A percentile compares a stretch with the other conserved stretches of the same genome.
Evolutionary conservation across 2,888 invertebrate species (phyloP).

Genomic region (Nasonovia ribisnigri): DNA sequence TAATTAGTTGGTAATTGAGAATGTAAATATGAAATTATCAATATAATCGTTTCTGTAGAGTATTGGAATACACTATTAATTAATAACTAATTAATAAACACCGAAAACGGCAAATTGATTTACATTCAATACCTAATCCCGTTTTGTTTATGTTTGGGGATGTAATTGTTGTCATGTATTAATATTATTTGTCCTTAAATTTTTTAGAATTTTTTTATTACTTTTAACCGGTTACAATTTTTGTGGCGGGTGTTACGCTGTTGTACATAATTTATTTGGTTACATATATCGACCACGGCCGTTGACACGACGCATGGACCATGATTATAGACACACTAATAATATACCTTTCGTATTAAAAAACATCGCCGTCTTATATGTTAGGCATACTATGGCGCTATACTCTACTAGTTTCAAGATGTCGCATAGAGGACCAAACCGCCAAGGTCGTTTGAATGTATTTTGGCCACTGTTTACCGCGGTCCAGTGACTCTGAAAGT

Average conservation of each 20-base stretch:
- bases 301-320: background rate
- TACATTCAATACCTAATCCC: background rate
- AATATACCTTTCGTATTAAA: too few species aligned
- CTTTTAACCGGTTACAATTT: background rate
- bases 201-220: background rate
- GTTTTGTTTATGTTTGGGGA: background rate
- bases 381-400: background rate
- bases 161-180: background rate
- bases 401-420: background rate
- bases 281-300: background rate
- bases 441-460: conserved; percentile 49
- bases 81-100: background rate
- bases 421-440: conserved; percentile 16
- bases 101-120: background rate
- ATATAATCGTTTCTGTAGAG: background rate
- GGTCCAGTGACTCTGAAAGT: conserved; percentile 57
- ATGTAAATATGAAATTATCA: background rate
- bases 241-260: background rate
- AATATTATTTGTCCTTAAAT: background rate
- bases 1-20: background rate
- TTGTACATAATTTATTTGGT: background rate
- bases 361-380: too few species aligned
- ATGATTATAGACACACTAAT: too few species aligned
- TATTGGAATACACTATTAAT: background rate
- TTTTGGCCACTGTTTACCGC: background rate